Base-by-base conservation (phyloP, 2,113 vertebrate species). In the Connochaetes taurinus region DNA sequence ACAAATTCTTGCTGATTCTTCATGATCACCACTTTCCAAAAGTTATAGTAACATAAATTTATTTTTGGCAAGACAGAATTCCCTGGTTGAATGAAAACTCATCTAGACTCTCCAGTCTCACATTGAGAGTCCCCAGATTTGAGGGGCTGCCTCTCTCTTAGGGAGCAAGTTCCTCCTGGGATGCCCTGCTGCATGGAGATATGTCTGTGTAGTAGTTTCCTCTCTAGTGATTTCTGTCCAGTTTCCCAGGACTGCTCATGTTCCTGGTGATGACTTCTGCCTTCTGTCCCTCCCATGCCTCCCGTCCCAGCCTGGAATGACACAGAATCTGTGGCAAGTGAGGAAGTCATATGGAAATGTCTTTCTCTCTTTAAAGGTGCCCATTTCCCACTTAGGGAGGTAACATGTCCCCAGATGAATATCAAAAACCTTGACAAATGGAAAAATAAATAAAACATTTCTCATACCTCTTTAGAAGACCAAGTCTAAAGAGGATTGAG, bases 11-110 rank as follows among this genome's bases (percentile, higher is more conserved):
- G 50, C n/a, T 88, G 33, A 21, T 95, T 95, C 58, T 94, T 60
- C 64, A 95, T 85, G 90, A 94, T 81, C 74, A 80, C 45, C 74
- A 17, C 29, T 93, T 93, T 90, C 81, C 84, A 90, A 84, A 89
- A 82, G 36, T 92, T 62, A 50, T 4, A 45, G 64, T 87, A 74
- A 67, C 25, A 40, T 71, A 5, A 71, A 33, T 88, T 87, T 50
- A 81, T 45, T 62, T 90, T 89, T 57, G 71, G 87, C 7, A n/a
- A 52, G 80, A 95, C 27, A 55, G 60, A 57, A 45, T 62, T 62
- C 71, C 64, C 78, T 67, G 57, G 33, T 40, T 85, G 62, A 88
- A 52, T 57, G 55, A 64, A 83, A 91, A 91, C n/a, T 85, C 76
- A 27, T 29, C 47, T 81, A 71, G 33, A 50, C 62, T 50, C 58